Evolutionary conservation across 1,140 invertebrate species (phyloP).

Genomic region (Calycopis cecrops): DNA sequence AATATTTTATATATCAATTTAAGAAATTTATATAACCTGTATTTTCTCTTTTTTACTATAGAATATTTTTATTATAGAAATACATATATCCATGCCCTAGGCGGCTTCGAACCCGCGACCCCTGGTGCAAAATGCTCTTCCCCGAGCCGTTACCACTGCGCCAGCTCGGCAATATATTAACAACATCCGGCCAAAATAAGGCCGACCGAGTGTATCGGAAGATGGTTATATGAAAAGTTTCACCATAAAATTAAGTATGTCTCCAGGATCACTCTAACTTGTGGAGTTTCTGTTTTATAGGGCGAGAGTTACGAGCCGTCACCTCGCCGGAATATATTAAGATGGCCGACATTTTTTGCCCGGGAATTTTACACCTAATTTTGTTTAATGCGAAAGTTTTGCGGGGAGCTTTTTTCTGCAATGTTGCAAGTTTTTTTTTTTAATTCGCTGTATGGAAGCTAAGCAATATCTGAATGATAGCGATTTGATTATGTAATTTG

Average conservation of each 20-base stretch:
- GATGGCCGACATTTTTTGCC: neutral
- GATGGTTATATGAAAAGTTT: conserved; percentile 9
- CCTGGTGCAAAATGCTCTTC: too few relatives aligned
- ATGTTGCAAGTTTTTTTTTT: conserved; percentile 7
- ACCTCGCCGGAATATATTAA: conserved; percentile 3
- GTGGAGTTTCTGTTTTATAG: conserved; percentile 9
- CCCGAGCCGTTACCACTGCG: too few relatives aligned
- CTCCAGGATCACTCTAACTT: conserved; percentile 1
- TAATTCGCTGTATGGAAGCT: neutral
- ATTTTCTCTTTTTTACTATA: too few relatives aligned
- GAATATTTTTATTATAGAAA: too few relatives aligned
- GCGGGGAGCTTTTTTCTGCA: conserved; percentile 25
- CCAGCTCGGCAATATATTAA: too few relatives aligned
- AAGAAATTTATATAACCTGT: too few relatives aligned
- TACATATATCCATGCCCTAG: too few relatives aligned
- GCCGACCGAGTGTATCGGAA: neutral
- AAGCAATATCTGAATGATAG: neutral
- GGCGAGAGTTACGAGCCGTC: conserved; percentile 1
- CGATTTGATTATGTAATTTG: neutral
- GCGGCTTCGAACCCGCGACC: too few relatives aligned
- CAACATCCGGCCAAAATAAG: too few relatives aligned
- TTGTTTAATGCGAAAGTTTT: conserved; percentile 2
- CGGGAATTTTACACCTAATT: conserved; percentile 8
- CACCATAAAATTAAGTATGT: conserved; percentile 17
- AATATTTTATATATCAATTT: too few relatives aligned